A percentile compares a stretch with the other conserved stretches of the same genome.
Evolutionary conservation across 2,797 vertebrate species (phyloP).

Genomic region (Limosa lapponica): DNA sequence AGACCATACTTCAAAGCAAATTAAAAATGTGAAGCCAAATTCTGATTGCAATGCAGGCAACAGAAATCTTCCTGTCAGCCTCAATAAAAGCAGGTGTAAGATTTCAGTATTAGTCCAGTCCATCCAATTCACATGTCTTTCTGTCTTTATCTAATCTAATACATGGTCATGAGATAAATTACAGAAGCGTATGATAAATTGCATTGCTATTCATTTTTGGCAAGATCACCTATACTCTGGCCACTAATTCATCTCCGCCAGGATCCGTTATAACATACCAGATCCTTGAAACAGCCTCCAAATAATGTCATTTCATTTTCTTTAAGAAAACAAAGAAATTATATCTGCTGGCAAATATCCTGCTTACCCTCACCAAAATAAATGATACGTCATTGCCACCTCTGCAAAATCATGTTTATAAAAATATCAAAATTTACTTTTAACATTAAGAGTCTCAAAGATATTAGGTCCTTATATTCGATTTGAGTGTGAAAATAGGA

Average conservation of each 20-base stretch:
- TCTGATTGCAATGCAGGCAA: constrained; percentile 22
- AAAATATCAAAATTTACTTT: background rate
- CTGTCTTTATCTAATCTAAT: constrained; percentile 70
- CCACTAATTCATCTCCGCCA: constrained; percentile 57
- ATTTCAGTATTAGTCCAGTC: constrained; percentile 46
- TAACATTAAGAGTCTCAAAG: background rate
- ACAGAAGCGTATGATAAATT: constrained; percentile 56
- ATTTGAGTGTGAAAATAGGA: background rate
- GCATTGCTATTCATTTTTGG: constrained; percentile 59
- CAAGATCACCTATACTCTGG: constrained; percentile 47
- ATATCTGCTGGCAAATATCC: background rate
- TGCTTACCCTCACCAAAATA: background rate
- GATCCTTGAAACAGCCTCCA: constrained; percentile 34
- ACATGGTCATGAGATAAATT: constrained; percentile 57
- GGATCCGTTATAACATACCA: background rate
- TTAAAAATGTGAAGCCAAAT: constrained; percentile 50
- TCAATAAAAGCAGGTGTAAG: constrained; percentile 54
- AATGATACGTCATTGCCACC: background rate
- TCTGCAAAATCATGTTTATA: background rate
- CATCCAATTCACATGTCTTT: constrained; percentile 52
- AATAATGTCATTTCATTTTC: background rate
- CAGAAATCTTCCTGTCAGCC: constrained; percentile 59
- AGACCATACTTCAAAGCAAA: constrained; percentile 62
- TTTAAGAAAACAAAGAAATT: constrained; percentile 38
- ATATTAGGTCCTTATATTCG: background rate